A percentile compares a stretch with the other conserved stretches of the same genome.
Conservation (phyloP, 2,797 vertebrate genomes). For the Argentina silus region DNA sequence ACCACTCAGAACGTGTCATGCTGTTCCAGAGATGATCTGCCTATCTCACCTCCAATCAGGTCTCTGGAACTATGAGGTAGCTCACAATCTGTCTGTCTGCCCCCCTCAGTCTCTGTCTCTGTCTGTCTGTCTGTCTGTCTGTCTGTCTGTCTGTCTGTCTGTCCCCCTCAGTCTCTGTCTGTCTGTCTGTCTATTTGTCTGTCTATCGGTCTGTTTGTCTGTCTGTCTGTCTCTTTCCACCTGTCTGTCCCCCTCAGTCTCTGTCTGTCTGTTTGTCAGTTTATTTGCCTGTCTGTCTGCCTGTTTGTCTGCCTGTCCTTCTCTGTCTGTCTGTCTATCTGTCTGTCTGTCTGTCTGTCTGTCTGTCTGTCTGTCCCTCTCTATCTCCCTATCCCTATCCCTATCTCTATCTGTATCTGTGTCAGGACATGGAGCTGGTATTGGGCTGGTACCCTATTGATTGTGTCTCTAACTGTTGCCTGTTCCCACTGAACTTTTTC, state of each 20-base stretch:
- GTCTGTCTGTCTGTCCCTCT: not conserved
- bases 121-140: not conserved
- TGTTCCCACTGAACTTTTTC: slow-evolving; percentile 61
- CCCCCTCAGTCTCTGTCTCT: not conserved
- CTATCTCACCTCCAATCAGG: too few species aligned
- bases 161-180: too few species aligned
- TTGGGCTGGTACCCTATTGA: slow-evolving; percentile 63
- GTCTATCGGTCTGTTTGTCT: too few species aligned
- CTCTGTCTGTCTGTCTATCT: not conserved
- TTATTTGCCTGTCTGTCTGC: too few species aligned
- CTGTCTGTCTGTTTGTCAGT: slow-evolving; percentile 2
- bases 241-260: not conserved
- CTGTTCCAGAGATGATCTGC: too few species aligned
- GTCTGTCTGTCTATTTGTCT: too few species aligned
- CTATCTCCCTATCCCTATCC: not conserved
- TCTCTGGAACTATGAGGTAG: too few species aligned
- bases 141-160: not conserved
- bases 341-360: slow-evolving; percentile 6
- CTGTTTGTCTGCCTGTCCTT: not conserved
- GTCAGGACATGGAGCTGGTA: slow-evolving; percentile 12
- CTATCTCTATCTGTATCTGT: not conserved
- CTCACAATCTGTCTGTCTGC: slow-evolving; percentile 10
- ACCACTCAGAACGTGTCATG: slow-evolving; percentile 14
- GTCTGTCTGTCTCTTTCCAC: not conserved
- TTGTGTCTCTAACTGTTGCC: slow-evolving; percentile 41